Evolutionary conservation across 2,797 vertebrate genomes (phyloP), one percentile per base, ranked within the genome.

Genomic region (Salarias fasciatus): DNA sequence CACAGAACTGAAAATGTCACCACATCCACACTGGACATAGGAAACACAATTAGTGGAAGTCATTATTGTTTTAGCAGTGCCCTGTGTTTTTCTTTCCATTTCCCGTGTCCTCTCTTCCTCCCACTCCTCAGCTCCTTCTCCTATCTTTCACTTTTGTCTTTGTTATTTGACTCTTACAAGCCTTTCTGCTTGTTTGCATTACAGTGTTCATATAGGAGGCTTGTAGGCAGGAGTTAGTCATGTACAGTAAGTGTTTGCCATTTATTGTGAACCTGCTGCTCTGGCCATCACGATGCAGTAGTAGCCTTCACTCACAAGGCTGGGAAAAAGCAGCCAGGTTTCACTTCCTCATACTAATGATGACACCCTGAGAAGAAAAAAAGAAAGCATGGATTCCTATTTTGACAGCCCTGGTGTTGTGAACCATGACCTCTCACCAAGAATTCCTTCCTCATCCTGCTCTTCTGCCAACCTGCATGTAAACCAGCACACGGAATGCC

Each of bases 1-100:
- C 87, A 92, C 80, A 83, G 82, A 73, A 66, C 82, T 80, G 77
- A 91, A n/a, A 92, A 92, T 91, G 91, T 90, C 91, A 91, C 81
- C 82, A 72, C 69, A 65, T 80, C 88, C 79, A 45, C 77, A 67
- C 48, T 72, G 85, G 83, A 81, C 86, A 87, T 59, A 79, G 85
- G 89, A 92, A 88, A 90, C 88, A 88, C 85, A 91, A 91, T 91
- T 88, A 91, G 82, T 72, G 78, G 80, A 83, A 88, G 86, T 88
- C 86, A 86, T 88, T 85, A 82, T 87, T 89, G 85, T 85, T 85
- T 80, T 78, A 77, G 81, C 53, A 38, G 63, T 78, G 81, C 69
- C 50, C 53, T 42, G 65, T 57, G 62, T 75, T 79, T 80, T 74
- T 84, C 65, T 62, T 63, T 88, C 72, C 79, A 77, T 85, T 86